Conservation (phyloP, 2,888 invertebrate genomes). For the Drosophila infuscata region DNA sequence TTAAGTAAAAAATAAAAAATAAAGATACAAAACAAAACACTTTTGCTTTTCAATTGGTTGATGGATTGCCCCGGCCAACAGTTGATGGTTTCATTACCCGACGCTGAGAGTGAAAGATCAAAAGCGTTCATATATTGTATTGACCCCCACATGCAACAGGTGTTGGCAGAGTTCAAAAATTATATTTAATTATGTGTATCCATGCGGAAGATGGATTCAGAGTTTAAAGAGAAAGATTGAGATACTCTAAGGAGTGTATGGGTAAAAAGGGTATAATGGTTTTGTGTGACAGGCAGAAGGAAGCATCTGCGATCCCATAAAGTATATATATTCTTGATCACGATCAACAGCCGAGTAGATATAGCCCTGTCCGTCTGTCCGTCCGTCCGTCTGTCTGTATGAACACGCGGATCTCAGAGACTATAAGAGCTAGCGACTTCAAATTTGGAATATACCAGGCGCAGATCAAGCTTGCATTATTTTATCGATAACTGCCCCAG, state of each 20-base stretch:
- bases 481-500: too few relatives aligned
- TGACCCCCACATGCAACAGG: slow-evolving; percentile 21
- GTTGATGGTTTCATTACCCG: slow-evolving; percentile 70
- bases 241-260: background rate
- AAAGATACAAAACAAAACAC: slow-evolving; percentile 35
- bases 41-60: slow-evolving; percentile 58
- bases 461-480: too few relatives aligned
- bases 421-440: too few relatives aligned
- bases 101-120: slow-evolving; percentile 20
- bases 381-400: too few relatives aligned
- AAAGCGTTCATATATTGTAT: slow-evolving; percentile 2
- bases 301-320: too few relatives aligned
- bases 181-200: background rate
- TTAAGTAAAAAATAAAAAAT: slow-evolving; percentile 15
- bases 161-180: slow-evolving; percentile 17
- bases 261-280: too few relatives aligned
- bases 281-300: too few relatives aligned
- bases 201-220: background rate
- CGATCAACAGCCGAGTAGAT: too few relatives aligned
- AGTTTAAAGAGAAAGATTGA: background rate
- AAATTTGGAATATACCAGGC: too few relatives aligned
- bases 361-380: too few relatives aligned
- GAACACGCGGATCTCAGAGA: too few relatives aligned
- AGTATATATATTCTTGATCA: too few relatives aligned
- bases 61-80: slow-evolving; percentile 61